Conservation (phyloP, 2,888 invertebrate species). For the Germaria angustata region DNA sequence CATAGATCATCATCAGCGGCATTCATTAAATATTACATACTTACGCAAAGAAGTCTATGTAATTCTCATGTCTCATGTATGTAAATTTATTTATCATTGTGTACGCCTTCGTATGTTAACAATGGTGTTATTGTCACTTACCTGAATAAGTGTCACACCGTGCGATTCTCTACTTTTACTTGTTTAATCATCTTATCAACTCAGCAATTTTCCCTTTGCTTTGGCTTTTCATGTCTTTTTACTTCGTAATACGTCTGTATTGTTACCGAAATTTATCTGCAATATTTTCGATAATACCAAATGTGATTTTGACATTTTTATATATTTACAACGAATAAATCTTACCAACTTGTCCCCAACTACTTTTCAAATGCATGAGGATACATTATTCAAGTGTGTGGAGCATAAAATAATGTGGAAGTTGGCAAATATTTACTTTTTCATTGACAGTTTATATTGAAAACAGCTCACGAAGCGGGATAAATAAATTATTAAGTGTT, state of each 20-base stretch:
- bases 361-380: background rate
- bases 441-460: constrained; percentile 45
- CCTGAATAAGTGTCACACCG: constrained; percentile 24
- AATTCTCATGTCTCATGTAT: background rate
- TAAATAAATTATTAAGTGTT: background rate
- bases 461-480: constrained; percentile 4
- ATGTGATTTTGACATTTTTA: constrained; percentile 47
- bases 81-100: background rate
- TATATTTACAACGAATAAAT: constrained; percentile 15
- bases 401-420: background rate
- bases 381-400: background rate
- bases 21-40: constrained; percentile 21
- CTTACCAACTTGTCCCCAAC: background rate
- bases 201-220: background rate
- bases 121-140: constrained; percentile 36
- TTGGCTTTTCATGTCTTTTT: background rate
- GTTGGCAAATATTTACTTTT: background rate
- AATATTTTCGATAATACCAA: constrained; percentile 38
- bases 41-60: background rate
- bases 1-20: constrained; percentile 55
- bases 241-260: constrained; percentile 14
- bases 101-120: constrained; percentile 10
- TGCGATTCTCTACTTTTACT: constrained; percentile 8
- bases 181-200: background rate
- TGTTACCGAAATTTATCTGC: constrained; percentile 34